Percentiles rank a stretch among this genome's conserved stretches.
Conservation (phyloP, 2,797 vertebrate species). For the Sebastes goodei region DNA sequence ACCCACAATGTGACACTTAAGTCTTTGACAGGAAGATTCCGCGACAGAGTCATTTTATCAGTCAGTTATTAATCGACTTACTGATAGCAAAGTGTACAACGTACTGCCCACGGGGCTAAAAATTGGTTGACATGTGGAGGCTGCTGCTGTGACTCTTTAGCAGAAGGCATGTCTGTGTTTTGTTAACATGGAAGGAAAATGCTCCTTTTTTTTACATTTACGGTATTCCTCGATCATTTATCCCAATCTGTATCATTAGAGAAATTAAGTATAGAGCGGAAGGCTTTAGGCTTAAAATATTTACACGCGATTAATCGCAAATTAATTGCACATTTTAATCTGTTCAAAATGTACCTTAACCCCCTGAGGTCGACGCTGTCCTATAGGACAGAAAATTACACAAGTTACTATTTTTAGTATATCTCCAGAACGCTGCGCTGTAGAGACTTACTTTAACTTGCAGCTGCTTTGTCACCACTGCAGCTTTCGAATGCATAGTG, state of each 20-base stretch:
- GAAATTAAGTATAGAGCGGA: background rate
- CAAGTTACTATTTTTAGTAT: no score
- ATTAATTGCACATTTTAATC: no score
- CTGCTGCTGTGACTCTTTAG: background rate
- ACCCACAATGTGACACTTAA: background rate
- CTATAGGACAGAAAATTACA: no score
- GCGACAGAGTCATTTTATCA: background rate
- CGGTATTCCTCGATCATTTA: background rate
- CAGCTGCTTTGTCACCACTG: no score
- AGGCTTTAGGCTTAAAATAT: no score
- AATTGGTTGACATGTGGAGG: background rate
- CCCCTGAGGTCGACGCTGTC: no score
- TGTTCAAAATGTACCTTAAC: no score
- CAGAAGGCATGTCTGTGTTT: background rate
- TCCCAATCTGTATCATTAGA: background rate
- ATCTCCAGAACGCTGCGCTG: no score
- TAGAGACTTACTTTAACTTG: no score
- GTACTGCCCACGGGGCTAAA: background rate
- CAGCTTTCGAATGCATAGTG: no score
- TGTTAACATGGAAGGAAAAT: background rate
- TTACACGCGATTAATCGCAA: no score
- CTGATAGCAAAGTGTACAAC: background rate
- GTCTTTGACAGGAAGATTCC: background rate
- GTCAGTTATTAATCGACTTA: background rate
- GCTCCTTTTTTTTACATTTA: background rate